Conservation (phyloP, 1,140 invertebrate species). For the Radopholus similis region DNA sequence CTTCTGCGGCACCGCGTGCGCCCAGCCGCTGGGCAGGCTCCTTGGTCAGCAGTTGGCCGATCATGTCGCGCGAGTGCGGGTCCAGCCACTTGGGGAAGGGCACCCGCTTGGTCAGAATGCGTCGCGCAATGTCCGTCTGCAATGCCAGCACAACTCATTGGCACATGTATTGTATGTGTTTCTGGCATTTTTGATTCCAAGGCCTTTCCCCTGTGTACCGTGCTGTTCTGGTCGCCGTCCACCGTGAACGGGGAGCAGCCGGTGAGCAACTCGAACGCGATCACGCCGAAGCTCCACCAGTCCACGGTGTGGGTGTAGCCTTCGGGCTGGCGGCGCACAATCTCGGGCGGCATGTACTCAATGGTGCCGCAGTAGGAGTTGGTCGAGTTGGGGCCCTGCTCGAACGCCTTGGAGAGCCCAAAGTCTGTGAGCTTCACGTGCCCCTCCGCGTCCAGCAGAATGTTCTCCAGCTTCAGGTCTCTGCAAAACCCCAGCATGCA, state of each 20-base stretch:
- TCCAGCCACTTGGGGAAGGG: conserved; percentile 75
- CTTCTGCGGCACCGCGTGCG: conserved; percentile 75
- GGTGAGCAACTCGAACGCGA: conserved; percentile 91
- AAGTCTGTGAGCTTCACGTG: conserved; percentile 88
- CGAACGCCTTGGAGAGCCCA: conserved; percentile 81
- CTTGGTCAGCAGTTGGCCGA: conserved; percentile 76
- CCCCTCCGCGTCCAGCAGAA: conserved; percentile 77
- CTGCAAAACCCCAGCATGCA: too few relatives aligned
- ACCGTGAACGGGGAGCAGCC: conserved; percentile 95
- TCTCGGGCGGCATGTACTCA: conserved; percentile 89
- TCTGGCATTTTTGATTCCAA: too few relatives aligned
- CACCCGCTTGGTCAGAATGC: conserved; percentile 80
- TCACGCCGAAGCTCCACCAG: conserved; percentile 72
- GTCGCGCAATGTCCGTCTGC: conserved; percentile 83
- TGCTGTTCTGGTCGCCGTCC: conserved; percentile 82
- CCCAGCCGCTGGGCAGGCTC: conserved; percentile 78
- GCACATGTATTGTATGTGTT: too few relatives aligned
- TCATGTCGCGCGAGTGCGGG: conserved; percentile 68
- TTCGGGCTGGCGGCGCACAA: conserved; percentile 74
- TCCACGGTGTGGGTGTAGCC: conserved; percentile 84
- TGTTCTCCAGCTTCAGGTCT: conserved; percentile 90
- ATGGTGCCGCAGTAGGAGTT: conserved; percentile 97
- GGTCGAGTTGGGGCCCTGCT: conserved; percentile 68
- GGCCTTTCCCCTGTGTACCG: too few relatives aligned
- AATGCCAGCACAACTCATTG: too few relatives aligned